Evolutionary conservation across 2,888 invertebrate species (phyloP).

Genomic region (Acleris literana): DNA sequence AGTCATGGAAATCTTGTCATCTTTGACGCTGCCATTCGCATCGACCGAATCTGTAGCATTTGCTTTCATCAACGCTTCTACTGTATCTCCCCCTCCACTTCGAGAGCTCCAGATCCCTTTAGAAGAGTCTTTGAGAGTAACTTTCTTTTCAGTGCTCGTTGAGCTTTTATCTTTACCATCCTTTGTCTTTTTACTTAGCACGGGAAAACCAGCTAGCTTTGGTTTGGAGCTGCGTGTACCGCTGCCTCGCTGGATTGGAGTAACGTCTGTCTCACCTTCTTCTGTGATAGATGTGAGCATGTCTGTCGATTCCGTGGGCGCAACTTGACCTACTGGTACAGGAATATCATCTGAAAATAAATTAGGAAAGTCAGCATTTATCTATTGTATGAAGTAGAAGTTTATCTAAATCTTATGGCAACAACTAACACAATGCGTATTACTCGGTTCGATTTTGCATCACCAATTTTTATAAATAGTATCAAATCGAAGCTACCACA

Average conservation of each 20-base stretch:
- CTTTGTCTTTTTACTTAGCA: slow-evolving; percentile 86
- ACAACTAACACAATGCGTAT: neutral
- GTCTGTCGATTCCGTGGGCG: slow-evolving; percentile 81
- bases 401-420: neutral
- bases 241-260: slow-evolving; percentile 80
- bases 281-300: slow-evolving; percentile 87
- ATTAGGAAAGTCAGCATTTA: neutral
- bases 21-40: slow-evolving; percentile 74
- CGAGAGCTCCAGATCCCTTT: slow-evolving; percentile 77
- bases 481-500: neutral
- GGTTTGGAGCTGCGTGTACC: slow-evolving; percentile 83
- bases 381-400: neutral
- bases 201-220: slow-evolving; percentile 85
- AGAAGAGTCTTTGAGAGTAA: slow-evolving; percentile 71
- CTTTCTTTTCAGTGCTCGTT: slow-evolving; percentile 69
- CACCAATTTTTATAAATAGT: neutral
- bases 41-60: slow-evolving; percentile 65
- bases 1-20: slow-evolving; percentile 75
- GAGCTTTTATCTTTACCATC: slow-evolving; percentile 77
- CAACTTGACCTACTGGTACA: slow-evolving; percentile 89
- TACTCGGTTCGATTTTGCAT: slow-evolving; percentile 11
- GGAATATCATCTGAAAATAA: slow-evolving; percentile 92
- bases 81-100: slow-evolving; percentile 75
- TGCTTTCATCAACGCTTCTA: slow-evolving; percentile 75
- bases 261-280: slow-evolving; percentile 83